Evolutionary conservation across 2,888 invertebrate species (phyloP), one percentile per base, ranked within the genome.

Genomic region (Drosophila stalkeri): DNA sequence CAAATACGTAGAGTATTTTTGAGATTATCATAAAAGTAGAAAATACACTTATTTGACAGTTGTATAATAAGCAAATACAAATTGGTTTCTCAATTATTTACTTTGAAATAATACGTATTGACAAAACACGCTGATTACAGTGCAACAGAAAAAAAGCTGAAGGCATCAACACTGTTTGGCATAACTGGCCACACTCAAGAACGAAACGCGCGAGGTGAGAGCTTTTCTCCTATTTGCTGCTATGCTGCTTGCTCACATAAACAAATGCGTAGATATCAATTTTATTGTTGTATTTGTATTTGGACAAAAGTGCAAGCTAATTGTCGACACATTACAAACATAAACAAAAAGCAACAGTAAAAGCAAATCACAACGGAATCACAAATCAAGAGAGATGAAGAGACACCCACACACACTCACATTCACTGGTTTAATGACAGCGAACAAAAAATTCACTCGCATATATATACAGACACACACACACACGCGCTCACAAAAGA

Each of bases 201-300:
- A 18, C 35, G 27, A 23, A 37, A 20, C 39, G 33, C 18, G 47
- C 27, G 23, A 51, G 62, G 62, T 62, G 59, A 54, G 57, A 66
- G 62, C 57, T 62, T 66, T 51, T 52, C 33, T 23, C 16, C 27
- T 12, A 12, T 27, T 33, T 51, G 18, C 41, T 65, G 27, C 57
- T 77, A 23, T 62, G 59, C 20, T 43, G 55, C 33, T 76, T 52
- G 51, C 35, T 62, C 74, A 71, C 31, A 86, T 75, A 86, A 88
- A 84, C 83, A 85, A 85, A 85, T 85, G 84, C 89, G 84, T 83
- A 85, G 75, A 82, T 62, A 61, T 79, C 47, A 41, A 37, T 23
- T 55, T 33, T 51, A 11, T 52, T 51, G 4, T 51, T 43, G 4
- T 46, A 52, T 52, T 60, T 35, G 18, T 51, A 61, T 49, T 70